A percentile compares a stretch with the other conserved stretches of the same genome.
Conservation (phyloP, 2,888 invertebrate genomes). For the Papilio elwesi region DNA sequence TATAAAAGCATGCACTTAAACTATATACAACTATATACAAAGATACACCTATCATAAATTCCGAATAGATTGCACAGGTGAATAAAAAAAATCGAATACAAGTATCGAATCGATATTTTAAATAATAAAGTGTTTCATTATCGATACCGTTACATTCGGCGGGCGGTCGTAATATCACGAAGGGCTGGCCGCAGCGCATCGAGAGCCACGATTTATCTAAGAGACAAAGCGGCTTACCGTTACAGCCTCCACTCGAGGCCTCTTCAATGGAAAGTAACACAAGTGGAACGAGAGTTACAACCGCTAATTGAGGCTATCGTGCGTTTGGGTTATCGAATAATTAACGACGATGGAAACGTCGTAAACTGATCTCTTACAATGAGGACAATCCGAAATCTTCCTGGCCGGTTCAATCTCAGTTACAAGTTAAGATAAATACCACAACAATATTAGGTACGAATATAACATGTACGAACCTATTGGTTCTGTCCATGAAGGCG, state of each 20-base stretch:
- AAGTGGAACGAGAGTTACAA: constrained; percentile 71
- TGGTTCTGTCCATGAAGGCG: neutral
- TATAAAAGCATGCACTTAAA: no score
- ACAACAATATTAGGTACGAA: neutral
- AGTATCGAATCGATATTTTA: constrained; percentile 22
- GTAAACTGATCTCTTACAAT: constrained; percentile 9
- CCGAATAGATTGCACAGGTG: neutral
- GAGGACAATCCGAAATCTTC: neutral
- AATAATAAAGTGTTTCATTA: constrained; percentile 29
- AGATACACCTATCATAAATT: constrained; percentile 2
- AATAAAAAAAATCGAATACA: neutral
- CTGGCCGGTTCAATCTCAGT: neutral
- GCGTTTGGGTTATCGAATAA: constrained; percentile 56
- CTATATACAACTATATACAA: neutral
- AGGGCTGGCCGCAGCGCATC: constrained; percentile 48
- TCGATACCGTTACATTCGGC: constrained; percentile 33
- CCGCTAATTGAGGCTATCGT: constrained; percentile 69
- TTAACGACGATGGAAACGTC: constrained; percentile 47
- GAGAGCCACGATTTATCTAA: constrained; percentile 54
- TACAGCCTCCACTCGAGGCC: constrained; percentile 55
- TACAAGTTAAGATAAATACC: neutral
- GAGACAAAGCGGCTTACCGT: constrained; percentile 75
- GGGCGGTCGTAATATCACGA: constrained; percentile 50
- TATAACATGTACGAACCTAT: neutral
- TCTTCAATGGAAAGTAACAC: constrained; percentile 70